Evolutionary conservation across 2,888 invertebrate species (phyloP).

Genomic region (Diaphora mendica): DNA sequence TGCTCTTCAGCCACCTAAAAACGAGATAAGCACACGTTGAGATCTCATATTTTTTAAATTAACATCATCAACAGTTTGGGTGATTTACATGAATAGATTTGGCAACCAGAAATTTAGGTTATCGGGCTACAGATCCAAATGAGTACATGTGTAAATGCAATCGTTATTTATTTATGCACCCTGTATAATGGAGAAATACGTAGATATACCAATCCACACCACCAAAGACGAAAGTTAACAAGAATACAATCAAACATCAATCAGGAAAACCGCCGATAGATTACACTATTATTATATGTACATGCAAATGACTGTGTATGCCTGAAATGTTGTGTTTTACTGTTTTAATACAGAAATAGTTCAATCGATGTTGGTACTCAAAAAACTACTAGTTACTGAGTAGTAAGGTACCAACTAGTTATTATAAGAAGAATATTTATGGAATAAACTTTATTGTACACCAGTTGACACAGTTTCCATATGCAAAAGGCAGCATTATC

Average conservation of each 20-base stretch:
- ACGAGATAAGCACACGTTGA: constrained; percentile 14
- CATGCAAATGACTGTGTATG: background rate
- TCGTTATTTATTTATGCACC: background rate
- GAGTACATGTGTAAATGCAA: no score
- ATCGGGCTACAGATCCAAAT: no score
- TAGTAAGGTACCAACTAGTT: background rate
- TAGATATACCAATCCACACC: background rate
- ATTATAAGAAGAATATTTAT: no score
- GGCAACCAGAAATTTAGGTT: no score
- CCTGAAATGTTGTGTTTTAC: background rate
- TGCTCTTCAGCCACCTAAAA: constrained; percentile 92
- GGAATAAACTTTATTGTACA: no score
- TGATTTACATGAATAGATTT: no score
- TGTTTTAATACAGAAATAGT: background rate
- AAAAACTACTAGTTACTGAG: background rate
- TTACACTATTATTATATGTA: background rate
- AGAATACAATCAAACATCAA: background rate
- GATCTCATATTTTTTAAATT: background rate
- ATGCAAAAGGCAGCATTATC: no score
- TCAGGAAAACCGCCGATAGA: background rate
- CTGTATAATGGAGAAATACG: no score
- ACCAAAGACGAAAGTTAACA: background rate
- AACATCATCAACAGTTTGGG: background rate
- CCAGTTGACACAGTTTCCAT: no score
- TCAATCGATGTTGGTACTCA: background rate